Evolutionary conservation across 2,113 vertebrate species (phyloP).

Genomic region (Empidonax traillii): DNA sequence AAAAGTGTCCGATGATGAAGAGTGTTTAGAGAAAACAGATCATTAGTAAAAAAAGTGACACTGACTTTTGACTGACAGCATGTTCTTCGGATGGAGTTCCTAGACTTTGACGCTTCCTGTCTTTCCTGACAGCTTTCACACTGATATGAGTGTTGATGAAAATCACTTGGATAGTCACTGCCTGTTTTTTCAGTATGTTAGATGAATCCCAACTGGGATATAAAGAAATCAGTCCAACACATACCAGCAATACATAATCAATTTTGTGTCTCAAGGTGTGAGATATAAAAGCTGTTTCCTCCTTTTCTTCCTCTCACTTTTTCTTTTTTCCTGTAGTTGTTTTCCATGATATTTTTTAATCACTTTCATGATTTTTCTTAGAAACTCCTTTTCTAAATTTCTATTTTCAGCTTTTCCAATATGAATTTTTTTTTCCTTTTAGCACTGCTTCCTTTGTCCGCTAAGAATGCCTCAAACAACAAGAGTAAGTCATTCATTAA

Average conservation of each 20-base stretch:
- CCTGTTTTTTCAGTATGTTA: neutral
- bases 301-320: neutral
- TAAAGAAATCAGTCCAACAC: neutral
- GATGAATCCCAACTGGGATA: neutral
- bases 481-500: neutral
- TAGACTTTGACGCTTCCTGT: too few species aligned
- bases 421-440: neutral
- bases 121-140: neutral
- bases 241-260: neutral
- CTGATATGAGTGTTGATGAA: neutral
- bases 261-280: neutral
- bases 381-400: neutral
- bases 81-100: accelerated
- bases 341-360: neutral
- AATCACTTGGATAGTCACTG: neutral
- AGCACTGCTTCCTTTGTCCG: neutral
- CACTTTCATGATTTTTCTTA: neutral
- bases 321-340: neutral
- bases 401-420: neutral
- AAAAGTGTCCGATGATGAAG: neutral
- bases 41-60: neutral
- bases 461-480: neutral
- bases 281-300: neutral
- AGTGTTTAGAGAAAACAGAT: neutral
- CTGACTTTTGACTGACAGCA: neutral